phyloP scores from a whole-genome alignment of 2,888 invertebrate species.

The Agrilus biguttatus region DNA sequence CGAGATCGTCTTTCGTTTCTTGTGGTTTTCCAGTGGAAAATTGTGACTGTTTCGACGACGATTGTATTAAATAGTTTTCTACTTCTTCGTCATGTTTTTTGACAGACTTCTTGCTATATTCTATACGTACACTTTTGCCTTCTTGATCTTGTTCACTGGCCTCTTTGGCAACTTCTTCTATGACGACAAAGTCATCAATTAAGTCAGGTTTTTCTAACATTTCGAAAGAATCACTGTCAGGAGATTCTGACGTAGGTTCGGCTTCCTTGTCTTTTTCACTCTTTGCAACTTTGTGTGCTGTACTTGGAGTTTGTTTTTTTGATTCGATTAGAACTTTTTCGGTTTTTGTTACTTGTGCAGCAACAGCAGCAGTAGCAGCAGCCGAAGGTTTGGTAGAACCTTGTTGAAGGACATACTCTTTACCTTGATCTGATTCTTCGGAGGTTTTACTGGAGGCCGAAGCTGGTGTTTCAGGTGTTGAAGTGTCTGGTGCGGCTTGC shows the following conservation, averaged over 20 bases:
- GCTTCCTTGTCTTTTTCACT: constrained; percentile 37
- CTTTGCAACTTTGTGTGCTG: constrained; percentile 42
- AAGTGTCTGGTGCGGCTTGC: constrained; percentile 27
- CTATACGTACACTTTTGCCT: constrained; percentile 65
- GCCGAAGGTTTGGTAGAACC: constrained; percentile 41
- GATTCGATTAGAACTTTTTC: constrained; percentile 28
- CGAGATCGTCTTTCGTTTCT: constrained; percentile 41
- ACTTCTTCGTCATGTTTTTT: constrained; percentile 57
- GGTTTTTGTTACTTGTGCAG: constrained; percentile 24
- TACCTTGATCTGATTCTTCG: constrained; percentile 48
- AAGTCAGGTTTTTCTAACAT: constrained; percentile 76
- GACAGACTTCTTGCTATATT: constrained; percentile 30
- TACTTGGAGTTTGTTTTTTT: constrained; percentile 39
- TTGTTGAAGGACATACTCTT: constrained; percentile 38
- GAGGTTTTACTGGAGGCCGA: constrained; percentile 51
- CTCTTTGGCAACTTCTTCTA: constrained; percentile 78
- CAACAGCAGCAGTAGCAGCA: constrained; percentile 39
- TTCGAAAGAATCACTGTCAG: constrained; percentile 75
- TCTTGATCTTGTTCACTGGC: constrained; percentile 71
- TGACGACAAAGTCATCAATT: constrained; percentile 76
- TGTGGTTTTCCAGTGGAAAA: constrained; percentile 40
- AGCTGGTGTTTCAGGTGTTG: constrained; percentile 45
- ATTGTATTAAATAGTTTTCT: constrained; percentile 53
- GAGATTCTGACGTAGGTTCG: constrained; percentile 44
- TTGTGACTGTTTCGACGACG: constrained; percentile 28